Percentiles rank a stretch among this genome's conserved stretches.
These are phyloP conservation scores for Crocodylus rhombifer DNA, from an alignment of 2,797 vertebrate species.

Conservation along the genomic window DNA sequence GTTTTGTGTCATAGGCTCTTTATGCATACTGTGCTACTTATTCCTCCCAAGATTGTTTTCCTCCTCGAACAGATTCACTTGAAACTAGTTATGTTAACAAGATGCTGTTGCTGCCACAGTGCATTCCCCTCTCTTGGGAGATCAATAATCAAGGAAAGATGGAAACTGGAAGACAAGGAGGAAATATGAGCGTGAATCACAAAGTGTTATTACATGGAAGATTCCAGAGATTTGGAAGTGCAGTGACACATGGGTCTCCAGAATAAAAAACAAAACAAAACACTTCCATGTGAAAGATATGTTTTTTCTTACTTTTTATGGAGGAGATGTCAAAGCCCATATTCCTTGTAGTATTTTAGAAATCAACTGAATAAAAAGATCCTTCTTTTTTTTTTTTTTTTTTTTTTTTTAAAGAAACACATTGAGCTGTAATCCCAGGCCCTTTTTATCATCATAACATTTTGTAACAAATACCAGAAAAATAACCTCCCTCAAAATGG, in stretches of 20 bases:
- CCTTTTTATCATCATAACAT: neutral
- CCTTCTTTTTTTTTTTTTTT: too few relatives aligned
- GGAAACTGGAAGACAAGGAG: neutral
- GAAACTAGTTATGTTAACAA: neutral
- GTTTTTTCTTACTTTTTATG: neutral
- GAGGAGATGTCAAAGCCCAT: neutral
- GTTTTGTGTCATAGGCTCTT: slow-evolving; percentile 6
- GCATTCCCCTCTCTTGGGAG: neutral
- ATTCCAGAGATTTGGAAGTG: neutral
- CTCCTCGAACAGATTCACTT: neutral
- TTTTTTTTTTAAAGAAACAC: neutral
- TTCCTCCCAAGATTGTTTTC: neutral
- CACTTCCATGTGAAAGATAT: neutral
- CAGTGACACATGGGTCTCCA: neutral
- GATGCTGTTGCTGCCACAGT: neutral
- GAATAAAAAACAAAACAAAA: neutral
- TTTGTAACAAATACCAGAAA: neutral
- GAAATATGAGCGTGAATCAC: neutral
- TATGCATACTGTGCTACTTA: neutral
- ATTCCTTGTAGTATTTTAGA: neutral
- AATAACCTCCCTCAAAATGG: neutral
- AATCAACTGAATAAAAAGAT: too few relatives aligned
- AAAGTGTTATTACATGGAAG: neutral
- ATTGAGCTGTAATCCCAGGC: neutral
- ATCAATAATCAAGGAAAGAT: neutral